A percentile compares a stretch with the other conserved stretches of the same genome.
These are phyloP conservation scores for Blastobasis adustella DNA, from an alignment of 2,888 invertebrate genomes.

Conservation along the genomic window DNA sequence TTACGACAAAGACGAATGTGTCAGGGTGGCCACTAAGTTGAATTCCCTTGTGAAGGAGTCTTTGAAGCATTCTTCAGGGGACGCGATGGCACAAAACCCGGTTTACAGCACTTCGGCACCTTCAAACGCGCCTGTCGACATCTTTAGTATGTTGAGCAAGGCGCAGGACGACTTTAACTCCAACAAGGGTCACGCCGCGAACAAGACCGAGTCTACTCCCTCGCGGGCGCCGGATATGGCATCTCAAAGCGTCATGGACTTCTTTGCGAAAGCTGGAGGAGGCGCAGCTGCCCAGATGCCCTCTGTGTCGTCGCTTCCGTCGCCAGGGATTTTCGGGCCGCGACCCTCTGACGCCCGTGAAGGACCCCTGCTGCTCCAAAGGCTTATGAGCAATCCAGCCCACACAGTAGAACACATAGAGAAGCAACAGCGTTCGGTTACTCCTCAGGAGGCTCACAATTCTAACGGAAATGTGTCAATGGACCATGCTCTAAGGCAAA, in stretches of 20 bases:
- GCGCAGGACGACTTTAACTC: constrained; percentile 92
- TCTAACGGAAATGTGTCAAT: constrained; percentile 51
- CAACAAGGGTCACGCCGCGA: constrained; percentile 55
- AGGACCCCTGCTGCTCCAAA: constrained; percentile 79
- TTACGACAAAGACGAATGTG: constrained; percentile 93
- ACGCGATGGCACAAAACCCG: constrained; percentile 54
- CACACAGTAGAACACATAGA: constrained; percentile 92
- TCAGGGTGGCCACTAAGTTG: constrained; percentile 84
- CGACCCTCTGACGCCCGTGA: constrained; percentile 70
- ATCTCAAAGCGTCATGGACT: constrained; percentile 90
- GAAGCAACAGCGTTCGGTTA: constrained; percentile 85
- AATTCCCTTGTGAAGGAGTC: constrained; percentile 82
- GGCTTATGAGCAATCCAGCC: constrained; percentile 88
- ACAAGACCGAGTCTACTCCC: constrained; percentile 50
- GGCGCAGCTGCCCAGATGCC: constrained; percentile 72
- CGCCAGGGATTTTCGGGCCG: constrained; percentile 64
- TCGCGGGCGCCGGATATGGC: constrained; percentile 80
- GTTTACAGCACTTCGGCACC: constrained; percentile 48
- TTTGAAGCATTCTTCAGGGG: constrained; percentile 46
- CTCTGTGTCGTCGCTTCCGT: constrained; percentile 63
- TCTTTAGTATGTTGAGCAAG: constrained; percentile 90
- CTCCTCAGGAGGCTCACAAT: constrained; percentile 76
- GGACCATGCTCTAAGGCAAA: constrained; percentile 44
- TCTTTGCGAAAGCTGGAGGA: constrained; percentile 85
- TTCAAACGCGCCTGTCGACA: constrained; percentile 74